These are phyloP conservation scores for Heliocidaris tuberculata DNA, from an alignment of 35 echinoderm and acorn worm genomes.

Conservation along the genomic window DNA sequence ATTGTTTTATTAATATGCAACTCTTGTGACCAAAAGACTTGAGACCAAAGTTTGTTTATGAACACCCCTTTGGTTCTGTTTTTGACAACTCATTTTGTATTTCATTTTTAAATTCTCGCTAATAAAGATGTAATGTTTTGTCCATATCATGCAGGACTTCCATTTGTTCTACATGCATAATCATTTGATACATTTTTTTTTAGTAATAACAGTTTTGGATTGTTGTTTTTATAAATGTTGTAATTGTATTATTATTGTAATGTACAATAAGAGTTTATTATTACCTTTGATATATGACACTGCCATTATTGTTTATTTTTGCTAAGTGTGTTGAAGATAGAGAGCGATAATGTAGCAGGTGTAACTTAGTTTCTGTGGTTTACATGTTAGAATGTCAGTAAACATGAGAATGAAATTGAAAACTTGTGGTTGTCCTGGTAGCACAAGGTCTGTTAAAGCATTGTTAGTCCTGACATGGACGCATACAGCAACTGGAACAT, in stretches of 20 bases:
- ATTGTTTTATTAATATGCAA: constrained; percentile 18
- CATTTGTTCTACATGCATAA: background rate
- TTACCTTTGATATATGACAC: background rate
- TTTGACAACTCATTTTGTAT: background rate
- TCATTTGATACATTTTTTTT: background rate
- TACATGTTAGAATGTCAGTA: no score
- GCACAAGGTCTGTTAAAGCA: no score
- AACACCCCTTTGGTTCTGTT: background rate
- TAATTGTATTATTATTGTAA: background rate
- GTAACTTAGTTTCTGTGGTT: background rate
- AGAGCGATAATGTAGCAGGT: background rate
- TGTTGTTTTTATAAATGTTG: background rate
- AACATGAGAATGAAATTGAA: no score
- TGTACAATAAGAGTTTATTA: background rate
- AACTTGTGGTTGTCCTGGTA: no score
- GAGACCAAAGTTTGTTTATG: background rate
- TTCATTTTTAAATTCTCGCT: background rate
- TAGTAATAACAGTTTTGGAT: background rate
- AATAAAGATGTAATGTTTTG: background rate
- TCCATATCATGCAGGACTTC: background rate
- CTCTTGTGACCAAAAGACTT: background rate
- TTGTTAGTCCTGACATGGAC: no score
- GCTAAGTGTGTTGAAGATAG: background rate
- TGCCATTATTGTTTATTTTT: background rate
- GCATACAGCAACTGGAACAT: no score